A percentile compares a stretch with the other conserved stretches of the same genome.
phyloP scores from a whole-genome alignment of 2,888 invertebrate species.

The Urechis unicinctus region DNA sequence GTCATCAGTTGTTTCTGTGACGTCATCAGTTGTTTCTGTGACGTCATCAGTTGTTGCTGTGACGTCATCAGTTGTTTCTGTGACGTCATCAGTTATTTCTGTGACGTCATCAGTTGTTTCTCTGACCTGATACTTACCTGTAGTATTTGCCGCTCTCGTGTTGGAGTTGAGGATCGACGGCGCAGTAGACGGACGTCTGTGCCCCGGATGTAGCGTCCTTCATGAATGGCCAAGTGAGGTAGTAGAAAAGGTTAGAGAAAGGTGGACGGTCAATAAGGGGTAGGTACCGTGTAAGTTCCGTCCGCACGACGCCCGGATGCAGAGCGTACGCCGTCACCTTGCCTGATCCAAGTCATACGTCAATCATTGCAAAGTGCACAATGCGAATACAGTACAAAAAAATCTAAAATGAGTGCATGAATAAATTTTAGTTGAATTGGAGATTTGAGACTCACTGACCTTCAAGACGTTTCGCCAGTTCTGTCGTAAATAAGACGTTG shows the following conservation, averaged over 20 bases:
- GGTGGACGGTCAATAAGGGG: not conserved
- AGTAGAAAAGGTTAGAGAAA: too few species aligned
- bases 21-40: too few species aligned
- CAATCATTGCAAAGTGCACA: too few species aligned
- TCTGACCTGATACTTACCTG: too few species aligned
- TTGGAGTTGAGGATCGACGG: not conserved
- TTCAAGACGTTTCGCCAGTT: not conserved
- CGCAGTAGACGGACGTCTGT: not conserved
- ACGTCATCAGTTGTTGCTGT: too few species aligned
- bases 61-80: too few species aligned
- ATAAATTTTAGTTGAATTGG: too few species aligned
- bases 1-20: too few species aligned
- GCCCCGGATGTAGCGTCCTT: not conserved
- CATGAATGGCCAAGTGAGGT: not conserved
- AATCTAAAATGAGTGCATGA: not conserved
- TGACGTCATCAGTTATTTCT: too few species aligned
- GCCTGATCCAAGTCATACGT: not conserved
- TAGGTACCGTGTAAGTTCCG: not conserved
- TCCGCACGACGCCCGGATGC: not conserved
- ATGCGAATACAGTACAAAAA: not conserved
- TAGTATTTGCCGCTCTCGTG: not conserved
- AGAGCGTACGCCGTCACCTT: not conserved
- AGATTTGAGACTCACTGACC: too few species aligned
- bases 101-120: too few species aligned
- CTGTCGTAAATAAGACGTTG: not conserved